A percentile compares a stretch with the other conserved stretches of the same genome.
Evolutionary conservation across 2,113 vertebrate genomes (phyloP).

Genomic region (Climacteris rufus): DNA sequence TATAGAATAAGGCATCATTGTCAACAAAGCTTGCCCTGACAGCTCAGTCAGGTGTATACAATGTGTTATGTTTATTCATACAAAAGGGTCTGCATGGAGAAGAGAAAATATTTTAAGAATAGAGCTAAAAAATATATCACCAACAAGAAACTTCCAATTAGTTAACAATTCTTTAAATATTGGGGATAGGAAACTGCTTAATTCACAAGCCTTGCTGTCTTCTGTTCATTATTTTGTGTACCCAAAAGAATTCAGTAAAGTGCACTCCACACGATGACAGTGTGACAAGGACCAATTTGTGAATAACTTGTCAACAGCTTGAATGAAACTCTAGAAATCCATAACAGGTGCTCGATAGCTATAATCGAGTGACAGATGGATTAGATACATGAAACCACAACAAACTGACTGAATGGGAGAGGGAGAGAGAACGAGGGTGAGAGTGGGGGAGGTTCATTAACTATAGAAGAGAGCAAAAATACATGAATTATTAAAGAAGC

Average conservation of each 20-base stretch:
- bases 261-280: slow-evolving; percentile 63
- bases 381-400: slow-evolving; percentile 72
- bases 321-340: slow-evolving; percentile 70
- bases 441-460: slow-evolving; percentile 67
- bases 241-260: slow-evolving; percentile 69
- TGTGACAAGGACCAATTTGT: slow-evolving; percentile 70
- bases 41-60: slow-evolving; percentile 7
- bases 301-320: slow-evolving; percentile 73
- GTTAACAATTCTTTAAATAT: slow-evolving; percentile 9
- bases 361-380: slow-evolving; percentile 73
- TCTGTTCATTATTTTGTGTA: slow-evolving; percentile 68
- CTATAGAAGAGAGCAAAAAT: slow-evolving; percentile 71
- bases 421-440: slow-evolving; percentile 51
- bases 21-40: slow-evolving; percentile 18
- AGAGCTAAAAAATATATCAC: neutral
- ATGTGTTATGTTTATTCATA: slow-evolving; percentile 11
- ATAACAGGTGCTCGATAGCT: slow-evolving; percentile 71
- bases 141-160: slow-evolving; percentile 34
- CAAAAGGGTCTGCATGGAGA: neutral
- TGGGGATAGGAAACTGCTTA: slow-evolving; percentile 11
- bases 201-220: slow-evolving; percentile 46
- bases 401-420: slow-evolving; percentile 69
- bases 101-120: slow-evolving; percentile 54
- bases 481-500: slow-evolving; percentile 73
- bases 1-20: neutral